Evolutionary conservation across 53 echinoderm and acorn worm genomes (phyloP).

Genomic region (Holothuria scabra): DNA sequence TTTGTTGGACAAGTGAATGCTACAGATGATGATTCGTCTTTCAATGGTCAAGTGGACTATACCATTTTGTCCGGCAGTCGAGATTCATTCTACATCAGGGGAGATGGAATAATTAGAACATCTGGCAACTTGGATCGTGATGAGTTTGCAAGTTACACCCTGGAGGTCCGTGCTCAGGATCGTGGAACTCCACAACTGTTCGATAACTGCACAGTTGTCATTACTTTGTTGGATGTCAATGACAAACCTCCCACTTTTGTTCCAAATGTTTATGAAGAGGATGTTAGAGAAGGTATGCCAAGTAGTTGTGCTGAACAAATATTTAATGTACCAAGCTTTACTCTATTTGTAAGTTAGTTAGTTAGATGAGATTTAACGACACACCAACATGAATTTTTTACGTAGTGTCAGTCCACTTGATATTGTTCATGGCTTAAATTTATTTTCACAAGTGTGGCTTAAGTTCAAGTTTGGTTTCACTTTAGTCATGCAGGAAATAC

Average conservation of each 20-base stretch:
- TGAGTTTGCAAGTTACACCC: conserved; percentile 9
- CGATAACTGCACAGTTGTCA: conserved; percentile 50
- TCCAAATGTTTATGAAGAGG: background rate
- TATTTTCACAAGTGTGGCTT: too few species aligned
- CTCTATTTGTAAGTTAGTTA: too few species aligned
- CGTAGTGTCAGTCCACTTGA: too few species aligned
- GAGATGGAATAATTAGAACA: conserved; percentile 34
- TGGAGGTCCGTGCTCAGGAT: conserved; percentile 61
- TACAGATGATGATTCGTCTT: conserved; percentile 46
- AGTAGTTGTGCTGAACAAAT: too few species aligned
- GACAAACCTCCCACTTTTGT: conserved; percentile 62
- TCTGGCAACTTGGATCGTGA: conserved; percentile 63
- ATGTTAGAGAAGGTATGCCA: conserved; percentile 12
- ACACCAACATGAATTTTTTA: too few species aligned
- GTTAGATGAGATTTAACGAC: too few species aligned
- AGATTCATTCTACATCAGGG: conserved; percentile 39
- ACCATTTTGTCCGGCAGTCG: conserved; percentile 41
- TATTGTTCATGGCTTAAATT: too few species aligned
- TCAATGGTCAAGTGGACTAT: conserved; percentile 40
- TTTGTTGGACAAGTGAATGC: conserved; percentile 39
- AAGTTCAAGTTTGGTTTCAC: too few species aligned
- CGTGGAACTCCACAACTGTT: conserved; percentile 42
- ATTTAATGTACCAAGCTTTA: too few species aligned
- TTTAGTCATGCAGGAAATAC: too few species aligned
- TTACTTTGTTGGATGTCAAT: conserved; percentile 66